phyloP scores from a whole-genome alignment of 2,888 invertebrate species.

The Netelia virgata region DNA sequence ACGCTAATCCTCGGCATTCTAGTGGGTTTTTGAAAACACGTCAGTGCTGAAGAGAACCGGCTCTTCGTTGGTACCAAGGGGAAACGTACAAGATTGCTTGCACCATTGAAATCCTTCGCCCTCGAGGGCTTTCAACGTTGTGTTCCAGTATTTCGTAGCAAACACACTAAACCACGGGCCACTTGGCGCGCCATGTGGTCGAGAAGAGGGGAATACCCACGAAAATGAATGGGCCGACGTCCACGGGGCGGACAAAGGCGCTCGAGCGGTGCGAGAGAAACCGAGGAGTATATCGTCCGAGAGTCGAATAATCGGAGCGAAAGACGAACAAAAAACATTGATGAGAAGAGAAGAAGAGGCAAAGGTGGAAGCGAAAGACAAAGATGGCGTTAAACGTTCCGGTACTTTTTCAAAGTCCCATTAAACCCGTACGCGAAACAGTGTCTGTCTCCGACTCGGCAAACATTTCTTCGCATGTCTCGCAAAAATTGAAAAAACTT shows the following conservation, averaged over 20 bases:
- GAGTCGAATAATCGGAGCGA: constrained; percentile 53
- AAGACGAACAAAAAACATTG: neutral
- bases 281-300: constrained; percentile 32
- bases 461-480: too few species aligned
- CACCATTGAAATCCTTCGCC: constrained; percentile 40
- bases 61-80: neutral
- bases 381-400: constrained; percentile 24
- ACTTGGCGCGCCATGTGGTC: constrained; percentile 70
- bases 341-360: constrained; percentile 12
- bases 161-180: constrained; percentile 66
- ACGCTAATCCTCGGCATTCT: neutral
- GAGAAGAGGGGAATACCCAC: constrained; percentile 39
- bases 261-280: constrained; percentile 14
- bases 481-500: too few species aligned
- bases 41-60: constrained; percentile 10
- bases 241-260: constrained; percentile 58
- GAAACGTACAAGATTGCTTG: constrained; percentile 2
- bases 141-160: constrained; percentile 10
- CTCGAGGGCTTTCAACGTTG: constrained; percentile 38
- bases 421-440: neutral
- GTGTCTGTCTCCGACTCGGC: too few species aligned
- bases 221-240: constrained; percentile 48
- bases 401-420: constrained; percentile 22
- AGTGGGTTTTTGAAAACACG: constrained; percentile 24
- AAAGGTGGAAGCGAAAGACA: constrained; percentile 13